A percentile compares a stretch with the other conserved stretches of the same genome.
Evolutionary conservation across 2,113 vertebrate species (phyloP).

Genomic region (Apistogramma diplotaenia): DNA sequence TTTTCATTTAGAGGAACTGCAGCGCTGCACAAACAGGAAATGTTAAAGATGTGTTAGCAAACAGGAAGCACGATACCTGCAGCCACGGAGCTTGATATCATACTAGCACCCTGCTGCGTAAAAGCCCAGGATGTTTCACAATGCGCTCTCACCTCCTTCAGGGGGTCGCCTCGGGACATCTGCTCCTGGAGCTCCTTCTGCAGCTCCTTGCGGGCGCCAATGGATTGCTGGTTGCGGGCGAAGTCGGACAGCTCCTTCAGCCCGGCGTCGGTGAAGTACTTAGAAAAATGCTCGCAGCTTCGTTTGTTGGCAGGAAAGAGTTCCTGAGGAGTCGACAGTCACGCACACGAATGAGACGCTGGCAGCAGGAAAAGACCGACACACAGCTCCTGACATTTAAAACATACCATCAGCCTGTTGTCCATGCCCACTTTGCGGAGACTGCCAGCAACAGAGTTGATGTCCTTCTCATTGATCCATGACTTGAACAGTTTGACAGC

Average conservation of each 20-base stretch:
- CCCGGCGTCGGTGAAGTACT: slow-evolving; percentile 98
- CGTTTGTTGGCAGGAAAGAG: slow-evolving; percentile 99
- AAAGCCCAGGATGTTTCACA: not conserved
- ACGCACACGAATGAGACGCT: not conserved
- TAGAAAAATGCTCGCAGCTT: slow-evolving; percentile 96
- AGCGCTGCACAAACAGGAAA: not conserved
- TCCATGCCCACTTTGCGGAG: slow-evolving; percentile 99
- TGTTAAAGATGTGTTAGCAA: not conserved
- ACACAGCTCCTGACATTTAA: not conserved
- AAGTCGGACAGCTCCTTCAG: slow-evolving; percentile 96
- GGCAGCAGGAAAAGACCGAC: not conserved
- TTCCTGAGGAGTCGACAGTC: slow-evolving; percentile 76
- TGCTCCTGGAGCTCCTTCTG: slow-evolving; percentile 98
- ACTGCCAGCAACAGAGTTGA: slow-evolving; percentile 92
- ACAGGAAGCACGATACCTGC: too few species aligned
- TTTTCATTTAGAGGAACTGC: not conserved
- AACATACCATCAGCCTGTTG: slow-evolving; percentile 92
- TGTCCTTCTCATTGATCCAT: slow-evolving; percentile 98
- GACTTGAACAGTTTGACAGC: slow-evolving; percentile 99
- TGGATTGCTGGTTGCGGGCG: slow-evolving; percentile 95
- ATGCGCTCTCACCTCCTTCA: slow-evolving; percentile 86
- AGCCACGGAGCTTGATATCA: not conserved
- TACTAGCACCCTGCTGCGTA: not conserved
- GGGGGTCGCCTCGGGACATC: slow-evolving; percentile 90
- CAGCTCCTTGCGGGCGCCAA: slow-evolving; percentile 94